Conservation (phyloP, 2,888 invertebrate species). For the Trypoxylon attenuatum region DNA sequence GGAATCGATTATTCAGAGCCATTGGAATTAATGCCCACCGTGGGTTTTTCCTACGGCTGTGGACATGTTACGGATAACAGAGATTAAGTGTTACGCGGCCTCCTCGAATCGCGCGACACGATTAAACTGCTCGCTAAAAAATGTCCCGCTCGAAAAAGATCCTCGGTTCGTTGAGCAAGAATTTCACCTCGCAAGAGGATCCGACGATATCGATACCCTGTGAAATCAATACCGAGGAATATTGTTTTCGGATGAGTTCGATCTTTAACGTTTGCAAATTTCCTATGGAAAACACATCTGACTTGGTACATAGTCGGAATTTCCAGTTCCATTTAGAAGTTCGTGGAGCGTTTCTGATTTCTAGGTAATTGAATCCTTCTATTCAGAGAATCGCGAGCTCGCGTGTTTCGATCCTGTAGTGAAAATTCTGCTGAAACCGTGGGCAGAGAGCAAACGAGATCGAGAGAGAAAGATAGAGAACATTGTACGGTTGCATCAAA, state of each 20-base stretch:
- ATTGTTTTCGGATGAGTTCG: no score
- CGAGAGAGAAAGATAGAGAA: no score
- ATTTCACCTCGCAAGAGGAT: no score
- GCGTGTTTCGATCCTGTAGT: background rate
- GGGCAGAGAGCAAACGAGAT: background rate
- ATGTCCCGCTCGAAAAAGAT: no score
- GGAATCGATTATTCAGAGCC: slow-evolving; percentile 18
- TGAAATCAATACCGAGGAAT: no score
- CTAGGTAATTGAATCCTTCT: background rate
- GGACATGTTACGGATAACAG: background rate
- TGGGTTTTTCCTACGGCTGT: background rate
- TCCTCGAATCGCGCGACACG: background rate
- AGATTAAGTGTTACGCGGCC: background rate
- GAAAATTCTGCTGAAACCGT: background rate
- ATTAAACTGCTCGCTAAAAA: background rate
- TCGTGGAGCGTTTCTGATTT: no score
- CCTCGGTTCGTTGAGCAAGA: no score
- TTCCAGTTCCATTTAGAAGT: no score
- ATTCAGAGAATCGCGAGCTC: background rate
- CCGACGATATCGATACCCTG: no score
- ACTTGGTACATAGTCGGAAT: no score
- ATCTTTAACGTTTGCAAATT: no score
- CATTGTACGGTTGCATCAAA: background rate
- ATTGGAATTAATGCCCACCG: slow-evolving; percentile 25
- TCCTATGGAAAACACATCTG: no score